Conservation (phyloP, 2,888 invertebrate genomes). For the Nomada fucata region DNA sequence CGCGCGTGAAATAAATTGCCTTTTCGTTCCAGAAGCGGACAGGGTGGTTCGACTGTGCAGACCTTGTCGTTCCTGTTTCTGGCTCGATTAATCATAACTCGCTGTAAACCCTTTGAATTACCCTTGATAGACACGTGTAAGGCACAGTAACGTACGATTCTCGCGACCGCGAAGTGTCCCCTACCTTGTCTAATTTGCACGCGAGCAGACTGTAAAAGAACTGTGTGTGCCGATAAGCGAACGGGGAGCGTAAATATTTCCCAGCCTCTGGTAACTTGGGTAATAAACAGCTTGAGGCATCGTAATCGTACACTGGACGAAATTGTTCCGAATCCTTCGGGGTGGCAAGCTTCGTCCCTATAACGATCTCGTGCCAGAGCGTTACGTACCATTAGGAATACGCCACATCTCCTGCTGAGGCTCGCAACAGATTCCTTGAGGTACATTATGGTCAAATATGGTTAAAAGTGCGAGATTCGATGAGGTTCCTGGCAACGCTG, state of each 20-base stretch:
- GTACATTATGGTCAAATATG: conserved; percentile 19
- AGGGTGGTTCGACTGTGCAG: not conserved
- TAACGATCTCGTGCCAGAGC: conserved; percentile 28
- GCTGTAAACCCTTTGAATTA: not conserved
- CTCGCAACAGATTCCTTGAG: conserved; percentile 13
- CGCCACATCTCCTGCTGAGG: not conserved
- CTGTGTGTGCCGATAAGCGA: conserved; percentile 17
- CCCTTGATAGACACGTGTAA: not conserved
- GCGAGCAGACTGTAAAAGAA: conserved; percentile 40
- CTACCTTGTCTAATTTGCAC: too few relatives aligned
- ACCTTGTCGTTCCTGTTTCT: conserved; percentile 27
- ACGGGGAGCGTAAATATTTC: conserved; percentile 27
- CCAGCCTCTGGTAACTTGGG: conserved; percentile 12
- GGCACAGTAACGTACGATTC: not conserved
- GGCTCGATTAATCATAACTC: conserved; percentile 30
- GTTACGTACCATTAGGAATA: conserved; percentile 16
- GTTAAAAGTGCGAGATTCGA: not conserved
- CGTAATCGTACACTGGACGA: conserved; percentile 26
- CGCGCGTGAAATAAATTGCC: conserved; percentile 56
- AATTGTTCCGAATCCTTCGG: conserved; percentile 33
- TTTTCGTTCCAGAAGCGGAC: conserved; percentile 16
- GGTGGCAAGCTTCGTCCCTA: conserved; percentile 27
- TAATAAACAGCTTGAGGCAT: conserved; percentile 42
- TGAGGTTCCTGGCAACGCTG: not conserved
- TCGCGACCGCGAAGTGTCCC: not conserved